A percentile compares a stretch with the other conserved stretches of the same genome.
These are phyloP conservation scores for Nerophis ophidion DNA, from an alignment of 2,113 vertebrate genomes.

Conservation along the genomic window DNA sequence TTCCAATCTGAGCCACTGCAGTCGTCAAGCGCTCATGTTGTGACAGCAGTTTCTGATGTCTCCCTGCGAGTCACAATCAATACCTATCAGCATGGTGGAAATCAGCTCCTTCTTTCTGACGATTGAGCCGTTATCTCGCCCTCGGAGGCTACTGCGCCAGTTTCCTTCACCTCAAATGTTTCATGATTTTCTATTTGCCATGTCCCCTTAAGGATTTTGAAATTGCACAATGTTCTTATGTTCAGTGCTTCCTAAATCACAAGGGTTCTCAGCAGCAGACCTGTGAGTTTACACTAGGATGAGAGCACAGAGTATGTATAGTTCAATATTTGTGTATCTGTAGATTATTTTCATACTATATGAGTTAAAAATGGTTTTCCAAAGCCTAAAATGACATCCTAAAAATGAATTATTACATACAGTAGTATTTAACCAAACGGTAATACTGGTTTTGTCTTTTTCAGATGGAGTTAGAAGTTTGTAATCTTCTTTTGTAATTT, in stretches of 20 bases:
- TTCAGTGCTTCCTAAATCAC: not conserved
- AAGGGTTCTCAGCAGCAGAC: too few relatives aligned
- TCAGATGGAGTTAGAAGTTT: conserved; percentile 1
- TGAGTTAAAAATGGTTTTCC: conserved; percentile 11
- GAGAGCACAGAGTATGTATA: conserved; percentile 36
- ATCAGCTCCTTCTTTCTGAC: conserved; percentile 34
- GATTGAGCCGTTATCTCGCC: conserved; percentile 39
- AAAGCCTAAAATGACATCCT: not conserved
- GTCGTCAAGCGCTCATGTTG: conserved; percentile 30
- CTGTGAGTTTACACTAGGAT: conserved; percentile 19
- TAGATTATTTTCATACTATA: not conserved
- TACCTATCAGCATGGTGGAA: conserved; percentile 43
- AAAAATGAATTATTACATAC: not conserved
- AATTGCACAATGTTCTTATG: not conserved
- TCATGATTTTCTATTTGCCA: conserved; percentile 18
- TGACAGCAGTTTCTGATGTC: conserved; percentile 50
- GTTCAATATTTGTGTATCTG: conserved; percentile 1
- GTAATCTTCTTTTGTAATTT: conserved; percentile 31
- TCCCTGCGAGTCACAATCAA: conserved; percentile 54
- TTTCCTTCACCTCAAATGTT: conserved; percentile 27
- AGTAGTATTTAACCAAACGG: not conserved
- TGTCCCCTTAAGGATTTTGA: conserved; percentile 1
- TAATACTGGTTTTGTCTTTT: not conserved
- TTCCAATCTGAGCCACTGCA: conserved; percentile 24
- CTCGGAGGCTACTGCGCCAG: conserved; percentile 18